Base-by-base conservation (phyloP, 2,888 invertebrate genomes). In the Parnassius glacialis region DNA sequence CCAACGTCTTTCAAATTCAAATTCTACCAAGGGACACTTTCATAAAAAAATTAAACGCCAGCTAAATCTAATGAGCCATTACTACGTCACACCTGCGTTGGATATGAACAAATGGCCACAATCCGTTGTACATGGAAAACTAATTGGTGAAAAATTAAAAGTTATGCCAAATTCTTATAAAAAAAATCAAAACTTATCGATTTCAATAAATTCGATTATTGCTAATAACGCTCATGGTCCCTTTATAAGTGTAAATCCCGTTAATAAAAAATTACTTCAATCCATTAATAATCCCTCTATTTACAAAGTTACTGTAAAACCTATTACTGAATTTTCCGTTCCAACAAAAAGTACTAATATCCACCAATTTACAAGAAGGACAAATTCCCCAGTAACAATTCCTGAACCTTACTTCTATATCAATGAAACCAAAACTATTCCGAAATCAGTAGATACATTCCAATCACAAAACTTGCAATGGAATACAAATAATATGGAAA, bases 251-350 rank as follows among this genome's bases (percentile, higher is more conserved):
- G 10, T 16, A 12, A 58, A 51, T n/a, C 25, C 13, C 12, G 43
- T 25, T 34, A 52, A 20, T 0, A 63, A 59, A 7, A 10, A 56
- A 20, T 13, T 63, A 41, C 43, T 59, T 11, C 63, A 63, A 52
- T 59, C 59, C n/a, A 20, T 63, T 56, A 59, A 63, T 47, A 63
- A 59, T 61, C 55, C 59, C 11, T 48, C 25, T 41, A 42, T 59
- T 13, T 48, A 59, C 43, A 16, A 25, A 13, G 2, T 52, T 2
- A 25, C 43, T 25, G 20, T 10, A 42, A 59, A 44, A 13, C 51
- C 47, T 16, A 5, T 25, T 45, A 57, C 50, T 1, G 2, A 52
- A 43, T 13, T 42, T 48, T n/a, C 16, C 16, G 44, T 34, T 13
- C 13, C 50, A 16, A n/a, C 52, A 41, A 50, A 9, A 9, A 50